phyloP scores from a whole-genome alignment of 2,797 vertebrate genomes.

The Tragopan temminckii region DNA sequence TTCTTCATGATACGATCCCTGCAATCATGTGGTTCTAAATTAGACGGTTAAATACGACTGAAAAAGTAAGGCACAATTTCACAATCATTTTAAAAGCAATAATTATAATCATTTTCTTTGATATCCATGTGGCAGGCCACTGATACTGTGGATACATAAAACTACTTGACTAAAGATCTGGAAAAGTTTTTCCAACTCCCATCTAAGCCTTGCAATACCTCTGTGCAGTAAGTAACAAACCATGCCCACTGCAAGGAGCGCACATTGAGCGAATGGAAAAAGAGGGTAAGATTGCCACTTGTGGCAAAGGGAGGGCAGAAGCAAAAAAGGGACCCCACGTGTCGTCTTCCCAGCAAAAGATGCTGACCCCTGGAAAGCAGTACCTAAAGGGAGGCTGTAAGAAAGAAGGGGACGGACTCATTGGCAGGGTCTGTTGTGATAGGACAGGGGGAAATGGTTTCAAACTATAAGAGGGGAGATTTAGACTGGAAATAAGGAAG shows the following conservation, averaged over 20 bases:
- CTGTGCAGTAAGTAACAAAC: conserved; percentile 12
- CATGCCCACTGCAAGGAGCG: background rate
- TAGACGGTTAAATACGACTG: conserved; percentile 64
- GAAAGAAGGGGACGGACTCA: too few relatives aligned
- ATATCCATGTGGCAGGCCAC: conserved; percentile 57
- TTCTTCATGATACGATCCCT: conserved; percentile 67
- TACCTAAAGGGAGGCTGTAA: too few relatives aligned
- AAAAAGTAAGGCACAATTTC: conserved; percentile 75
- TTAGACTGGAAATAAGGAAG: too few relatives aligned
- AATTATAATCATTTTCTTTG: conserved; percentile 71
- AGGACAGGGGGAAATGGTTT: too few relatives aligned
- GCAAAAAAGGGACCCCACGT: background rate
- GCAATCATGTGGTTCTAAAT: conserved; percentile 73
- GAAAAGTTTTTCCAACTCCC: conserved; percentile 44
- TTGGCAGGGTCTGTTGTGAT: too few relatives aligned
- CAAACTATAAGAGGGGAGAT: too few relatives aligned
- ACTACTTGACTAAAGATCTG: conserved; percentile 54
- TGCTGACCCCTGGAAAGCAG: background rate
- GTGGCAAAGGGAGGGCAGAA: background rate
- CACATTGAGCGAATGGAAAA: background rate
- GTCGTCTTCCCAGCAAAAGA: background rate
- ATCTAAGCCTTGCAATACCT: conserved; percentile 31
- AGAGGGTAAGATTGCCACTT: background rate
- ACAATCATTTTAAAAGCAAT: conserved; percentile 70
- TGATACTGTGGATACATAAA: conserved; percentile 39